Evolutionary conservation across 2,797 vertebrate genomes (phyloP), one percentile per base, ranked within the genome.

Genomic region (Avahi laniger): DNA sequence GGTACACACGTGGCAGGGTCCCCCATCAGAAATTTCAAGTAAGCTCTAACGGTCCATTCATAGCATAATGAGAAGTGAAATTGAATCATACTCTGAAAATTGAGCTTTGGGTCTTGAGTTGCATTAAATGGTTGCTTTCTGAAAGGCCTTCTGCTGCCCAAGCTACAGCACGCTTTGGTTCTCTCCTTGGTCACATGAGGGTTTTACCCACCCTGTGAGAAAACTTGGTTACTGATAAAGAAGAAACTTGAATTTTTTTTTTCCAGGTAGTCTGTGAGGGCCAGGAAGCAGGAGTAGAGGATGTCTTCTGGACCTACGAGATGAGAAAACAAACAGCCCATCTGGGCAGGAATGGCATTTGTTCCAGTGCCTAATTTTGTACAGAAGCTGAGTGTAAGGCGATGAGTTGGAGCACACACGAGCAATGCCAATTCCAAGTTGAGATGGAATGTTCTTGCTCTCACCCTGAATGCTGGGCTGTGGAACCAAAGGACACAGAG

Each of bases 251-350:
- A 72, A 1, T 7, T 17, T 35, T 20, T 5, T 65, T 38, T 54
- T 79, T 70, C 57, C 81, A 97, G 90, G 82, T 94, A 57, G 81
- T 94, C 88, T n/a, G 35, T 76, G 43, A 0, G 30, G n/a, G 30
- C 84, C 63, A 95, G 97, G 94, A 98, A 93, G 92, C 96, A 97
- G 89, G 97, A 6, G 12, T 7, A 33, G 89, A 97, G 89, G 83
- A 92, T 95, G 96, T 87, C 94, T 94, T 88, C 59, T 97, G 93
- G 85, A 87, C 95, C 94, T 93, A 17, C 46, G 90, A 97, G 95
- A 0, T 86, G 97, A 97, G 92, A 93, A 82, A 85, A 95, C 86
- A 96, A 97, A 79, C 0, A 13, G 94, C n/a, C 95, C 38, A 14
- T 63, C 20, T 20, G 87, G 92, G 72, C 73, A 93, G 83, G 59